phyloP scores from a whole-genome alignment of 2,113 vertebrate genomes.

The Sphaerodactylus townsendi region DNA sequence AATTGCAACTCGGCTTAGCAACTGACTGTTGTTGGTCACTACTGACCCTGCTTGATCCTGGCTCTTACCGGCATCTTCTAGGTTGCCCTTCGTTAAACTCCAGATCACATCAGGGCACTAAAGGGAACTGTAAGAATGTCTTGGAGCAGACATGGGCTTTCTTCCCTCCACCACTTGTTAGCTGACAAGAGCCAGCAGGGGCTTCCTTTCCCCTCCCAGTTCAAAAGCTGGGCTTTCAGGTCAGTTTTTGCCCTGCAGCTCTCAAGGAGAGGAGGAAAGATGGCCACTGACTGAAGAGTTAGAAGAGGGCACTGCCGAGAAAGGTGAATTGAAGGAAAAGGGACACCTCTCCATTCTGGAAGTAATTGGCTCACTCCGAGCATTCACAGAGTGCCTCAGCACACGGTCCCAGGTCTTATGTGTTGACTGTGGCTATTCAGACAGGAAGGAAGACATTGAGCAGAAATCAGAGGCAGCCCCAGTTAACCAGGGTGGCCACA shows the following conservation, averaged over 20 bases:
- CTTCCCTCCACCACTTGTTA: neutral
- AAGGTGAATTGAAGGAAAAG: too few relatives aligned
- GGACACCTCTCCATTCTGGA: neutral
- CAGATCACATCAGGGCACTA: neutral
- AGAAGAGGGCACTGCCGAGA: neutral
- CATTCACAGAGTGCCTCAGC: neutral
- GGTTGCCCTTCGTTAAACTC: neutral
- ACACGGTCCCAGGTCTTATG: neutral
- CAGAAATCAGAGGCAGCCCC: neutral
- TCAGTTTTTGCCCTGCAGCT: neutral
- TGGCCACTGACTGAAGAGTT: neutral
- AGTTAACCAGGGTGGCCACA: neutral
- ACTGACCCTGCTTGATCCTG: neutral
- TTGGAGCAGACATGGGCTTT: neutral
- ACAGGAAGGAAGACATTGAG: neutral
- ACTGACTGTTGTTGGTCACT: neutral
- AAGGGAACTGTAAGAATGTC: neutral
- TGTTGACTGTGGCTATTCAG: neutral
- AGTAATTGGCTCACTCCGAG: neutral
- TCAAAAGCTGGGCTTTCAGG: neutral
- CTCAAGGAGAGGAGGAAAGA: neutral
- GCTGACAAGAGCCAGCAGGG: neutral
- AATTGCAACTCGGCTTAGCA: neutral
- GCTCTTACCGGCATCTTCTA: neutral
- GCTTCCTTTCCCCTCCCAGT: too few relatives aligned